Evolutionary conservation across 2,888 invertebrate species (phyloP).

Genomic region (Philonicus albiceps): DNA sequence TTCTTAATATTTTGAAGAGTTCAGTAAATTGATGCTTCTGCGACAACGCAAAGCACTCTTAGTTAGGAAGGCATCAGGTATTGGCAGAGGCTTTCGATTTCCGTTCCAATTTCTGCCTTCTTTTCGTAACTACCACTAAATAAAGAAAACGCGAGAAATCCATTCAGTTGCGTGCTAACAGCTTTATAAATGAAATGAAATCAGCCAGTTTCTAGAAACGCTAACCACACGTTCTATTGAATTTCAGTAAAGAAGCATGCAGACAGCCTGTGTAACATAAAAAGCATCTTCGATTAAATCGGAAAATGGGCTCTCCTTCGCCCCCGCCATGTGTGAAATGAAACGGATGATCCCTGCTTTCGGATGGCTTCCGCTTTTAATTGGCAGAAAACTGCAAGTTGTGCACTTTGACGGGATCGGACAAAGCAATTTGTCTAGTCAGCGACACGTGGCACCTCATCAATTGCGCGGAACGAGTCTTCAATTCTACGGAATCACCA

Average conservation of each 20-base stretch:
- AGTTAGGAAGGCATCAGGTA: background rate
- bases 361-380: background rate
- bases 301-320: background rate
- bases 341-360: background rate
- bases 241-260: background rate
- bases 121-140: background rate
- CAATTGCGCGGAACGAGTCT: background rate
- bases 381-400: background rate
- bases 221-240: background rate
- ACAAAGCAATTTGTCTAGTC: slow-evolving; percentile 12
- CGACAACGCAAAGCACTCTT: background rate
- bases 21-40: background rate
- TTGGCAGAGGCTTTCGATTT: background rate
- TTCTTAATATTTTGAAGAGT: background rate
- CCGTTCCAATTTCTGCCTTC: background rate
- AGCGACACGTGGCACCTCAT: background rate
- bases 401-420: background rate
- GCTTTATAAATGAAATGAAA: background rate
- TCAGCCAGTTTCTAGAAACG: background rate
- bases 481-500: background rate
- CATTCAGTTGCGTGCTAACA: background rate
- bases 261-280: background rate
- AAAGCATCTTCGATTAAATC: background rate
- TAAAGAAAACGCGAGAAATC: background rate
- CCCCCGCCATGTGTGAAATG: background rate